Conservation (phyloP, 2,888 invertebrate genomes). For the Amblyjoppa proteus region DNA sequence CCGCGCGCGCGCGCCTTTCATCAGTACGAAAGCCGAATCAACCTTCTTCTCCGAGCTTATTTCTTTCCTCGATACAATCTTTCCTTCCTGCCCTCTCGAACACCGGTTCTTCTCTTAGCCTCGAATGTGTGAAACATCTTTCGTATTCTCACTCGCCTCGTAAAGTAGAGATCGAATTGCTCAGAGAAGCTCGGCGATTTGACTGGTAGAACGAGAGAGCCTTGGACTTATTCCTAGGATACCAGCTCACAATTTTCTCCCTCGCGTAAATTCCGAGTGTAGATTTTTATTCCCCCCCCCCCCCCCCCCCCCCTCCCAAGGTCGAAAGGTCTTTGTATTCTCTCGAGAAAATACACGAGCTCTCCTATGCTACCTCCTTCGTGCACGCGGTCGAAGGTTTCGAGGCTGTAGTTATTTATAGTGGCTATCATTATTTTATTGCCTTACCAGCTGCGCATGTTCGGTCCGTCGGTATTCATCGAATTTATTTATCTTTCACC, state of each 20-base stretch:
- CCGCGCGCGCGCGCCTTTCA: not conserved
- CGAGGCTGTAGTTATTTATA: slow-evolving; percentile 3
- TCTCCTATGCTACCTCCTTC: not conserved
- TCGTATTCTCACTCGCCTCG: slow-evolving; percentile 25
- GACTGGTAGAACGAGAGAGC: not conserved
- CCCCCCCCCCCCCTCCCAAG: not conserved
- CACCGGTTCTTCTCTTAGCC: not conserved
- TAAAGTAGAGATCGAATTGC: slow-evolving; percentile 46
- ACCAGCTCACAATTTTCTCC: slow-evolving; percentile 7
- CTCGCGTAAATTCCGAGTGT: not conserved
- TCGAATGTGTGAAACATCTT: slow-evolving; percentile 28
- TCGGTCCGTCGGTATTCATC: slow-evolving; percentile 9
- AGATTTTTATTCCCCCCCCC: not conserved
- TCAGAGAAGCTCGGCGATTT: not conserved
- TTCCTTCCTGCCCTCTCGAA: slow-evolving; percentile 9
- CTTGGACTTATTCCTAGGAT: not conserved
- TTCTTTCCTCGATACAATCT: slow-evolving; percentile 19
- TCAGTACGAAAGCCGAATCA: not conserved
- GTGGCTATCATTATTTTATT: slow-evolving; percentile 22
- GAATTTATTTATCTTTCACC: slow-evolving; percentile 9
- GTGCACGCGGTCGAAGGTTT: slow-evolving; percentile 5
- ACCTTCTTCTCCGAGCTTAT: not conserved
- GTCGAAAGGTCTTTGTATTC: not conserved
- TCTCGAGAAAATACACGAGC: slow-evolving; percentile 1
- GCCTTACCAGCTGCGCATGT: slow-evolving; percentile 3